These are phyloP conservation scores for Grallaria varia DNA, from an alignment of 2,113 vertebrate genomes.

Conservation along the genomic window DNA sequence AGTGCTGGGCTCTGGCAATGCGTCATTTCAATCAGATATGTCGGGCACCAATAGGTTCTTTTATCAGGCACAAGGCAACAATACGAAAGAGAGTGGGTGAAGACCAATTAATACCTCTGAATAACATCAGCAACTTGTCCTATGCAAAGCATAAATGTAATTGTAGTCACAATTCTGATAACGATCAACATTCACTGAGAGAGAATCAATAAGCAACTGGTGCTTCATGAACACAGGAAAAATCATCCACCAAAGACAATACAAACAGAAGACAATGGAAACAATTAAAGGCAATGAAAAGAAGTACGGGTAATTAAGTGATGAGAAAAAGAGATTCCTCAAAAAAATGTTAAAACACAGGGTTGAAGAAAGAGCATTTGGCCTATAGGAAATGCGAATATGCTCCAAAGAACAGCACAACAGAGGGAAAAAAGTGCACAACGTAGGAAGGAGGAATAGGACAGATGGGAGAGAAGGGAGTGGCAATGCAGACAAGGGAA, in stretches of 20 bases:
- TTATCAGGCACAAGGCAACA: neutral
- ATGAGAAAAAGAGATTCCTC: neutral
- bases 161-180: neutral
- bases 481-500: neutral
- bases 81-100: neutral
- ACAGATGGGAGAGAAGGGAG: neutral
- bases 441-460: neutral
- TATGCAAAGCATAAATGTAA: neutral
- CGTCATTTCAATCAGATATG: neutral
- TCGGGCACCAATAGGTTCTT: neutral
- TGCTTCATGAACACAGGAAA: neutral
- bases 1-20: neutral
- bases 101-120: neutral
- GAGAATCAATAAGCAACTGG: neutral
- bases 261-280: neutral
- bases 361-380: neutral
- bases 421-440: neutral
- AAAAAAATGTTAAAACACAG: neutral
- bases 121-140: neutral
- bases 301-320: neutral
- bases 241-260: neutral
- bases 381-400: neutral
- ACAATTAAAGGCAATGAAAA: neutral
- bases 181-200: neutral
- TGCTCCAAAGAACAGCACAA: neutral